Evolutionary conservation across 2,797 vertebrate genomes (phyloP), one percentile per base, ranked within the genome.

Genomic region (Sparus aurata): DNA sequence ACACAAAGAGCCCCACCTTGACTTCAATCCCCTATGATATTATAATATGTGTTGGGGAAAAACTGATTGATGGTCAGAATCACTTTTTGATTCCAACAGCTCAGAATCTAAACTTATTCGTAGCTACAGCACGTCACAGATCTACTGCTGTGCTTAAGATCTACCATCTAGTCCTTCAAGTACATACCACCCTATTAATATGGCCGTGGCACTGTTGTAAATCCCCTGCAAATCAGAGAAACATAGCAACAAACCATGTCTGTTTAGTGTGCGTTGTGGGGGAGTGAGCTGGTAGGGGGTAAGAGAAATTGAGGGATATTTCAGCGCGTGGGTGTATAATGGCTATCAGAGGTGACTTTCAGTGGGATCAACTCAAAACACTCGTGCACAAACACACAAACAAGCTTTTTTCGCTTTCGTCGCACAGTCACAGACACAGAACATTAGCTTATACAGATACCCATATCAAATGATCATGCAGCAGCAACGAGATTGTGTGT

Each of bases 311-410:
- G 90, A 91, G 90, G 92, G 90, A 90, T 92, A 87, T 92, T 92
- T 91, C 58, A 75, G 85, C 3, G 63, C 3, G 92, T 93, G 93
- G 92, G 92, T 89, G 93, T 91, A 85, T 92, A 93, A 94, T 93
- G 91, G 85, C 87, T 83, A 89, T 93, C 91, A 93, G 91, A 93
- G 93, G 93, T 94, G 93, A 94, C 91, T 93, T 93, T 94, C 88
- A 90, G 89, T 91, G 85, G 88, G 91, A 93, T 93, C 87, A 90
- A 92, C 89, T 87, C 83, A 85, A 89, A 89, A 88, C 86, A 87
- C 84, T 80, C 59, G 25, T 70, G 11, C 81, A 87, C 81, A 90
- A 85, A 90, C 82, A 90, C 85, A 90, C 90, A 91, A 91, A 92
- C 89, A 90, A 87, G 78, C 73, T 34, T 69, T 74, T 77, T 70